A percentile compares a stretch with the other conserved stretches of the same genome.
Evolutionary conservation across 2,113 vertebrate species (phyloP).

Genomic region (Cichladusa arquata): DNA sequence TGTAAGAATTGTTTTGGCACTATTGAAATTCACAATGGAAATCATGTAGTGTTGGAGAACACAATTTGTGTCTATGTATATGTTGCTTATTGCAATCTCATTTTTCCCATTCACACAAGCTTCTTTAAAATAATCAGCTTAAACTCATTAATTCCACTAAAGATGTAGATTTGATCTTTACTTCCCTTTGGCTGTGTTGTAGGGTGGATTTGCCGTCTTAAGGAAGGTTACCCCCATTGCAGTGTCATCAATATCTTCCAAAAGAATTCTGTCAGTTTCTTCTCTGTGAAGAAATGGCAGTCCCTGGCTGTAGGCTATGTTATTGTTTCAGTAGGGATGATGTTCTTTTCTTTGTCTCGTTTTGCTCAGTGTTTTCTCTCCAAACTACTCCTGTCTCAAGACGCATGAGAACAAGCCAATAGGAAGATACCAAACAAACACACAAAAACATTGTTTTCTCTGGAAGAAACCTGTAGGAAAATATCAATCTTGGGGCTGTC

Average conservation of each 20-base stretch:
- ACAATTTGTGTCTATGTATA: not conserved
- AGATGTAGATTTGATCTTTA: not conserved
- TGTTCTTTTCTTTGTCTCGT: not conserved
- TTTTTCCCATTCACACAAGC: not conserved
- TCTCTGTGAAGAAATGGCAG: not conserved
- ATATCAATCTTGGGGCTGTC: not conserved
- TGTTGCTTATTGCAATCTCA: not conserved
- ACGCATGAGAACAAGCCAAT: not conserved
- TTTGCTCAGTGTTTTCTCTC: not conserved
- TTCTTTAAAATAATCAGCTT: not conserved
- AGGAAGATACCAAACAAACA: not conserved
- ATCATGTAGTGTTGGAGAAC: not conserved
- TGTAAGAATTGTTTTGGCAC: not conserved
- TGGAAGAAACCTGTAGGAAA: not conserved
- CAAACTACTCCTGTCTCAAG: not conserved
- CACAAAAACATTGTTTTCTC: not conserved
- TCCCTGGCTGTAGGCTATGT: not conserved
- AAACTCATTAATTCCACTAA: not conserved
- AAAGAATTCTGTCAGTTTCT: not conserved
- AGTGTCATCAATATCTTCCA: not conserved
- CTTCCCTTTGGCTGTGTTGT: not conserved
- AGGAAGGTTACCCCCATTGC: not conserved
- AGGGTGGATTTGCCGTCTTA: not conserved
- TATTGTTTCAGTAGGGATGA: not conserved
- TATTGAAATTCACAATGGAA: not conserved